A percentile compares a stretch with the other conserved stretches of the same genome.
Conservation (phyloP, 2,888 invertebrate species). For the Drosophila quinaria region DNA sequence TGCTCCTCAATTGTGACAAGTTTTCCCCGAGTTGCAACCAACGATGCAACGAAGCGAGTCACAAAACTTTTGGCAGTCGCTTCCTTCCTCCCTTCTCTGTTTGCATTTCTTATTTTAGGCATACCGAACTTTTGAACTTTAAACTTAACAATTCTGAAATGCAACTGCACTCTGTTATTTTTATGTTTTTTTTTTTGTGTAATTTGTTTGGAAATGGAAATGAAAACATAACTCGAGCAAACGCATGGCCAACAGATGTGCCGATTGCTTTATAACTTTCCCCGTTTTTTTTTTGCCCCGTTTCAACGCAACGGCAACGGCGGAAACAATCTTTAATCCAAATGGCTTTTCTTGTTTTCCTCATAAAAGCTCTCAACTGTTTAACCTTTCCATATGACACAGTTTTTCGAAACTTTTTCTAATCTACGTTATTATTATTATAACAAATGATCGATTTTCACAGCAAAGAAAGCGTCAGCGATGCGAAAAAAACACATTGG, state of each 20-base stretch:
- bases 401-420: conserved; percentile 24
- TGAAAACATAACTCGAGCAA: conserved; percentile 35
- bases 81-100: background rate
- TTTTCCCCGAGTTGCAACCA: conserved; percentile 27
- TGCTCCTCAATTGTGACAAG: conserved; percentile 33
- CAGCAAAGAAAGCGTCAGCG: conserved; percentile 21
- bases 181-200: conserved; percentile 6
- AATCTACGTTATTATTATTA: conserved; percentile 15
- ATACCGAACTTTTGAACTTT: conserved; percentile 39
- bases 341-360: conserved; percentile 29
- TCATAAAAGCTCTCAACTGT: conserved; percentile 33
- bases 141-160: conserved; percentile 24
- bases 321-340: conserved; percentile 57
- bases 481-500: conserved; percentile 18
- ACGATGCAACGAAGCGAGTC: conserved; percentile 18
- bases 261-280: conserved; percentile 38
- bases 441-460: conserved; percentile 26
- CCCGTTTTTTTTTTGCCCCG: conserved; percentile 10
- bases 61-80: conserved; percentile 23
- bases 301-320: background rate
- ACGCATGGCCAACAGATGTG: conserved; percentile 59
- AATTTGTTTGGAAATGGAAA: conserved; percentile 30
- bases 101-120: conserved; percentile 26
- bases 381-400: conserved; percentile 41
- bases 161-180: conserved; percentile 29